These are phyloP conservation scores for Rhabdophis nuchalis DNA, from an alignment of 2,797 vertebrate species.

Conservation along the genomic window DNA sequence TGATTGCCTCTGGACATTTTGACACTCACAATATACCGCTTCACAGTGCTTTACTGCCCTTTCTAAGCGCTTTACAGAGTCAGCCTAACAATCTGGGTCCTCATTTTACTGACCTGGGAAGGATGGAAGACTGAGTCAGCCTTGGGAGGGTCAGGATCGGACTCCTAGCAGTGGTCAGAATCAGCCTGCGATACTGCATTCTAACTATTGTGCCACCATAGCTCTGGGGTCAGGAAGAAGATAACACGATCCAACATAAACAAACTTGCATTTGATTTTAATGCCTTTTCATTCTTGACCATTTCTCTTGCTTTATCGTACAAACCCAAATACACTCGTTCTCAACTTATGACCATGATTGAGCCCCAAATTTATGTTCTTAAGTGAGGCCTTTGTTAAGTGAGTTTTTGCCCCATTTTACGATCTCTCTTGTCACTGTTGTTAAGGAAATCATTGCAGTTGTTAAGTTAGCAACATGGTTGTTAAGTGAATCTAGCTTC, in stretches of 20 bases:
- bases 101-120: too few relatives aligned
- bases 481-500: background rate
- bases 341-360: background rate
- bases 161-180: background rate
- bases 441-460: background rate
- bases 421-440: background rate
- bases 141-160: background rate
- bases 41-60: background rate
- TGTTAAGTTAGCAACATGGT: background rate
- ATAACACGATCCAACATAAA: background rate
- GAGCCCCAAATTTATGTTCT: background rate
- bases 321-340: too few relatives aligned
- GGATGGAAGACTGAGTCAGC: background rate
- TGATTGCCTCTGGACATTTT: background rate
- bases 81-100: too few relatives aligned
- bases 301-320: background rate
- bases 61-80: background rate
- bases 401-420: background rate
- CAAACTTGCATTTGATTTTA: background rate
- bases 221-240: background rate
- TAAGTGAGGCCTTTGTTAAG: background rate
- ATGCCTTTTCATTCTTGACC: background rate
- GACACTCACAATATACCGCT: background rate
- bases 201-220: background rate
- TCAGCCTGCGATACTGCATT: background rate